phyloP scores from a whole-genome alignment of 2,888 invertebrate genomes.

The Papilio elwesi region DNA sequence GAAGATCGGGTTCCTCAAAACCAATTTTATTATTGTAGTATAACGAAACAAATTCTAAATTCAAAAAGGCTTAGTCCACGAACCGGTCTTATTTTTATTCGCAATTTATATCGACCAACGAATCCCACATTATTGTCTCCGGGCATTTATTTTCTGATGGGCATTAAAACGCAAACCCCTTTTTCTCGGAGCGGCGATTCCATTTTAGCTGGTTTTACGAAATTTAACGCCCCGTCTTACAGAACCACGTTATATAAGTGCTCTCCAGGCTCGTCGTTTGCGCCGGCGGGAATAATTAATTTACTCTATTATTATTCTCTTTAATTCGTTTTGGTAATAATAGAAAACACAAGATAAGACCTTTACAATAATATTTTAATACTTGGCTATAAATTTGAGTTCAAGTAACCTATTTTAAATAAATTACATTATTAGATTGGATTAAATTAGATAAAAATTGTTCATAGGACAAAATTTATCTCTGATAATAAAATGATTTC shows the following conservation, averaged over 20 bases:
- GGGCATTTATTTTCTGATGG: slow-evolving; percentile 82
- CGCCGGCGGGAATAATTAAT: slow-evolving; percentile 77
- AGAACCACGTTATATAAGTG: slow-evolving; percentile 65
- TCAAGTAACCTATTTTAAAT: neutral
- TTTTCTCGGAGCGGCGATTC: slow-evolving; percentile 79
- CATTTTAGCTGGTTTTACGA: slow-evolving; percentile 83
- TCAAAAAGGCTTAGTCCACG: slow-evolving; percentile 53
- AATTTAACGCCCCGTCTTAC: slow-evolving; percentile 77
- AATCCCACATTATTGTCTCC: slow-evolving; percentile 83
- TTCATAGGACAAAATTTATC: too few relatives aligned
- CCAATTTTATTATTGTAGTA: slow-evolving; percentile 9
- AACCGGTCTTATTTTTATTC: slow-evolving; percentile 77
- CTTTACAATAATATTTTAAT: slow-evolving; percentile 41
- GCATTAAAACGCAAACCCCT: slow-evolving; percentile 82
- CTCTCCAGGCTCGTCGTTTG: slow-evolving; percentile 50
- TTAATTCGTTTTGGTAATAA: slow-evolving; percentile 72
- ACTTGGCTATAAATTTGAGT: slow-evolving; percentile 15
- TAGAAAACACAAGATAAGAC: slow-evolving; percentile 58
- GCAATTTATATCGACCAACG: slow-evolving; percentile 80
- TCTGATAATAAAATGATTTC: too few relatives aligned
- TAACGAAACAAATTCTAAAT: slow-evolving; percentile 49
- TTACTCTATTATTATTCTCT: slow-evolving; percentile 77
- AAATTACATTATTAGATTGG: neutral
- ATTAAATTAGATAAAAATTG: too few relatives aligned
- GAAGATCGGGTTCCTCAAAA: neutral